Conservation (phyloP, 1,140 invertebrate species). For the Homalodisca vitripennis region DNA sequence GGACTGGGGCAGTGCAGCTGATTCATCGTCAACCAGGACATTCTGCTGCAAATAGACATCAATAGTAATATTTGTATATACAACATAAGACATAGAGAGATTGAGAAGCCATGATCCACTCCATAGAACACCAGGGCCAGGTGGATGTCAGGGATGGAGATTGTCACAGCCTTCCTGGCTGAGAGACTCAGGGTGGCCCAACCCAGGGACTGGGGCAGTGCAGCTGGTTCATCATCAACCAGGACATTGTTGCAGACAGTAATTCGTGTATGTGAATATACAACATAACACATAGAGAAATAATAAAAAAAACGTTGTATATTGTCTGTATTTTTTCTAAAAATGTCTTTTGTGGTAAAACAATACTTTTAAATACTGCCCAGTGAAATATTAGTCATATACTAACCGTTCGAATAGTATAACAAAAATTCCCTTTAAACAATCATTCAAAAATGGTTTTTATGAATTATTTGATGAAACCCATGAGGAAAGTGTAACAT, state of each 20-base stretch:
- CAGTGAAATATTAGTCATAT: too few relatives aligned
- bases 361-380: too few relatives aligned
- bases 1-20: background rate
- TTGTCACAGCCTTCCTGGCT: background rate
- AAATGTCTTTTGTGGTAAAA: slow-evolving; percentile 41
- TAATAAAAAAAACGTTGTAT: too few relatives aligned
- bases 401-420: too few relatives aligned
- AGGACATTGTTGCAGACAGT: background rate
- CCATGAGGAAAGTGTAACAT: too few relatives aligned
- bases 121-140: slow-evolving; percentile 39
- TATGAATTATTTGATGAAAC: too few relatives aligned
- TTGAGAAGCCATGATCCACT: slow-evolving; percentile 50
- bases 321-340: slow-evolving; percentile 32
- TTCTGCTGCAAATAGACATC: background rate
- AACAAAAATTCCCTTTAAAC: too few relatives aligned
- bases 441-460: too few relatives aligned
- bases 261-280: too few relatives aligned
- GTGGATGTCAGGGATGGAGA: slow-evolving; percentile 25
- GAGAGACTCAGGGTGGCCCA: slow-evolving; percentile 49
- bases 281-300: too few relatives aligned
- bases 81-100: too few relatives aligned
- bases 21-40: background rate
- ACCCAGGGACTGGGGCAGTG: background rate
- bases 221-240: slow-evolving; percentile 11
- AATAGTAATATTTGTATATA: too few relatives aligned